Percentiles rank a stretch among this genome's conserved stretches.
Evolutionary conservation across 1,140 invertebrate species (phyloP).

Genomic region (Acromyrmex echinatior): DNA sequence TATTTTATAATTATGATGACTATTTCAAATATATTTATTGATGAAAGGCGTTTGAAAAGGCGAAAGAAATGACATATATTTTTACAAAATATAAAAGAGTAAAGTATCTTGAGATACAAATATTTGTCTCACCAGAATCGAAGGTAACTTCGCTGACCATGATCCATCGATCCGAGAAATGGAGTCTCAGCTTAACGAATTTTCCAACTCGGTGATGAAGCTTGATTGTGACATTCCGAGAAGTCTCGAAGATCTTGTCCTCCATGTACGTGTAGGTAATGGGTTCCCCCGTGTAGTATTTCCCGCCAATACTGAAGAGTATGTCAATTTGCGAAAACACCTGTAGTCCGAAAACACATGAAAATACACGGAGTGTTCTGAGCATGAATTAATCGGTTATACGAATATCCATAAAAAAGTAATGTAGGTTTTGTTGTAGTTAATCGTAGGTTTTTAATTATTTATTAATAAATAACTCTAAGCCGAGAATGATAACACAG

Average conservation of each 20-base stretch:
- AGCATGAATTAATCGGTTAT: not conserved
- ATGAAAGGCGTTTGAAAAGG: not conserved
- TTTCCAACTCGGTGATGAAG: conserved; percentile 94
- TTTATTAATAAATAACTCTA: conserved; percentile 26
- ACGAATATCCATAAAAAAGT: not conserved
- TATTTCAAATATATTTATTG: not conserved
- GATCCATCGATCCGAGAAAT: conserved; percentile 95
- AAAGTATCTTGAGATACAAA: not conserved
- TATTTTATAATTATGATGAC: not conserved
- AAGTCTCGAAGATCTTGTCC: conserved; percentile 93
- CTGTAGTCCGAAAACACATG: conserved; percentile 82
- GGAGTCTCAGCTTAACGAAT: conserved; percentile 93
- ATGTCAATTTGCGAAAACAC: conserved; percentile 93
- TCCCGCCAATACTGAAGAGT: conserved; percentile 94
- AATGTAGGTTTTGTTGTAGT: not conserved
- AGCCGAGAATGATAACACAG: not conserved
- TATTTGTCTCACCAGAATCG: conserved; percentile 89
- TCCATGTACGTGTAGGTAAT: conserved; percentile 92
- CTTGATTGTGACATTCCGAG: conserved; percentile 94
- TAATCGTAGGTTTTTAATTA: not conserved
- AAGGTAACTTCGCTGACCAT: conserved; percentile 96
- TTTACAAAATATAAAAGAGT: not conserved
- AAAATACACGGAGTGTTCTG: not conserved
- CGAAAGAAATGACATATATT: not conserved
- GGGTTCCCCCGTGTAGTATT: conserved; percentile 91